Evolutionary conservation across 2,888 invertebrate species (phyloP).

Genomic region (Lasius platythorax): DNA sequence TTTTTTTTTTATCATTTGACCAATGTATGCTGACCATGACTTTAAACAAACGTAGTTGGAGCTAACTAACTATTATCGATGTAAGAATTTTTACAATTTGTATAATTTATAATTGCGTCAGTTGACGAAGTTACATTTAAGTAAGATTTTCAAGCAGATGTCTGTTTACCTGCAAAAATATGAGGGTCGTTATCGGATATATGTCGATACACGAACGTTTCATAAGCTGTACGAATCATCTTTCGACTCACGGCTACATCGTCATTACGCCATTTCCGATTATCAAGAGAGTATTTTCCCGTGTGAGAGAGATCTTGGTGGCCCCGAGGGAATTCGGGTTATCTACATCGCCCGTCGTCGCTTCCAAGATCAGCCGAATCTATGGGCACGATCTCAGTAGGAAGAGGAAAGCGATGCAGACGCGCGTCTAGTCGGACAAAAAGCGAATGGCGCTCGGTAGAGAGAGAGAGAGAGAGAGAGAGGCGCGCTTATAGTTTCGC

Average conservation of each 20-base stretch:
- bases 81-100: not conserved
- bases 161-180: not conserved
- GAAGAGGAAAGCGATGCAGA: conserved; percentile 62
- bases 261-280: conserved; percentile 48
- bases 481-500: conserved; percentile 67
- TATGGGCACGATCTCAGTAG: conserved; percentile 60
- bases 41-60: not conserved
- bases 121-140: not conserved
- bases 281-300: conserved; percentile 22
- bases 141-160: not conserved
- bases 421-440: conserved; percentile 61
- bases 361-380: conserved; percentile 66
- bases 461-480: too few species aligned
- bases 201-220: conserved; percentile 5
- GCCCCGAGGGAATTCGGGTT: conserved; percentile 49
- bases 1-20: not conserved
- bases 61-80: not conserved
- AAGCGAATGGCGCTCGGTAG: conserved; percentile 63
- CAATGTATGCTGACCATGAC: not conserved
- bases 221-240: conserved; percentile 3
- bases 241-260: not conserved
- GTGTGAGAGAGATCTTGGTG: conserved; percentile 32
- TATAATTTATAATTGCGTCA: not conserved
- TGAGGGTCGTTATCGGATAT: not conserved
- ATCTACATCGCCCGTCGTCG: conserved; percentile 55